Conservation (phyloP, 2,888 invertebrate genomes). For the Callinectes sapidus region DNA sequence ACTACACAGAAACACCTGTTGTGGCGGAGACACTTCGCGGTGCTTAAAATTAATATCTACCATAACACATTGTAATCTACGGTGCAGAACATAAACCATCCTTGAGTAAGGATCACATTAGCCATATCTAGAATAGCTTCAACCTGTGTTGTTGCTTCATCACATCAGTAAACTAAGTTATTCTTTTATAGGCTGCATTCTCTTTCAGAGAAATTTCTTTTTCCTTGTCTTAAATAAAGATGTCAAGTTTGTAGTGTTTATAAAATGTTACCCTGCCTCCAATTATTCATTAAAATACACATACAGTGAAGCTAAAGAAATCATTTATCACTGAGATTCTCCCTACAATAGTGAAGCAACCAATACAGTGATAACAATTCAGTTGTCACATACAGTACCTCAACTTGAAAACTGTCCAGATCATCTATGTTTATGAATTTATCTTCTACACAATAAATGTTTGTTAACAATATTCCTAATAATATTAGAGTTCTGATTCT, state of each 20-base stretch:
- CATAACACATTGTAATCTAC: background rate
- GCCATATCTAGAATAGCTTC: background rate
- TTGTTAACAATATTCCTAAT: too few relatives aligned
- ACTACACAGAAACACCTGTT: background rate
- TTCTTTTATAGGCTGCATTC: background rate
- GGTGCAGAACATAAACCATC: background rate
- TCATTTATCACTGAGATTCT: too few relatives aligned
- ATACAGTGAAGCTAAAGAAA: too few relatives aligned
- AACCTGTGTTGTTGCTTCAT: background rate
- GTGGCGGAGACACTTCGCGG: background rate
- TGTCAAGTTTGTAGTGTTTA: background rate
- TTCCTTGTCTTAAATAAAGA: background rate
- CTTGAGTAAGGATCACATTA: background rate
- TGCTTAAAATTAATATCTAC: background rate
- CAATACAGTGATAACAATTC: too few relatives aligned
- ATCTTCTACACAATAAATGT: too few relatives aligned
- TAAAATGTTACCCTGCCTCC: too few relatives aligned
- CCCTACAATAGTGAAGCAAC: too few relatives aligned
- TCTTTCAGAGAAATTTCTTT: background rate
- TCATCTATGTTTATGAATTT: too few relatives aligned
- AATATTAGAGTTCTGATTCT: too few relatives aligned
- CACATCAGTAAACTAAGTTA: background rate
- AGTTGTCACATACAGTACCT: too few relatives aligned
- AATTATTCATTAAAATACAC: too few relatives aligned
- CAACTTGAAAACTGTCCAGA: too few relatives aligned